phyloP scores from a whole-genome alignment of 2,113 vertebrate genomes.

The Xenopus borealis region DNA sequence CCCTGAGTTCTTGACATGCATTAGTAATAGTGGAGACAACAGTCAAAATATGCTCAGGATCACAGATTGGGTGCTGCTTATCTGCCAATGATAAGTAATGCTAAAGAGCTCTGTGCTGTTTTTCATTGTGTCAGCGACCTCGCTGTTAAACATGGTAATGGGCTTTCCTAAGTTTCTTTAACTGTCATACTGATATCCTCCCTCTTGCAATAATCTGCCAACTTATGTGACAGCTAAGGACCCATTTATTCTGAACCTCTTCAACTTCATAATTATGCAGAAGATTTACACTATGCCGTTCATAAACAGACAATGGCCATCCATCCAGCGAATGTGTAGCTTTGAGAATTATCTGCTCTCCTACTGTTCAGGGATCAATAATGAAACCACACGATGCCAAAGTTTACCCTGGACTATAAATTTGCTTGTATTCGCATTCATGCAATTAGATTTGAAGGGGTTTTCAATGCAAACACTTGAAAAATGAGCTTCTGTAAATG shows the following conservation, averaged over 20 bases:
- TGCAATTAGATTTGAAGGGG: background rate
- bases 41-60: background rate
- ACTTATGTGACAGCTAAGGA: constrained; percentile 44
- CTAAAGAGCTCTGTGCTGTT: constrained; percentile 8
- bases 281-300: constrained; percentile 47
- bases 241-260: constrained; percentile 42
- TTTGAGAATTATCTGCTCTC: constrained; percentile 19
- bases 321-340: constrained; percentile 17
- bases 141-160: constrained; percentile 9
- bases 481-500: background rate
- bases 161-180: constrained; percentile 45
- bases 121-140: constrained; percentile 27
- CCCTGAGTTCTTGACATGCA: constrained; percentile 4
- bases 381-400: constrained; percentile 18
- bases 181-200: constrained; percentile 41
- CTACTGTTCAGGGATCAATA: constrained; percentile 33
- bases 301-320: constrained; percentile 45
- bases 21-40: constrained; percentile 11
- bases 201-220: constrained; percentile 39
- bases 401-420: constrained; percentile 2
- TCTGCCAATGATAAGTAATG: background rate
- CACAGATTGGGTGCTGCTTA: constrained; percentile 15
- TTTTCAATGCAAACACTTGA: background rate
- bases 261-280: constrained; percentile 50
- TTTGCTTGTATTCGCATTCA: background rate